Base-by-base conservation (phyloP, 2,888 invertebrate species). In the Leptopilina drosophilae region DNA sequence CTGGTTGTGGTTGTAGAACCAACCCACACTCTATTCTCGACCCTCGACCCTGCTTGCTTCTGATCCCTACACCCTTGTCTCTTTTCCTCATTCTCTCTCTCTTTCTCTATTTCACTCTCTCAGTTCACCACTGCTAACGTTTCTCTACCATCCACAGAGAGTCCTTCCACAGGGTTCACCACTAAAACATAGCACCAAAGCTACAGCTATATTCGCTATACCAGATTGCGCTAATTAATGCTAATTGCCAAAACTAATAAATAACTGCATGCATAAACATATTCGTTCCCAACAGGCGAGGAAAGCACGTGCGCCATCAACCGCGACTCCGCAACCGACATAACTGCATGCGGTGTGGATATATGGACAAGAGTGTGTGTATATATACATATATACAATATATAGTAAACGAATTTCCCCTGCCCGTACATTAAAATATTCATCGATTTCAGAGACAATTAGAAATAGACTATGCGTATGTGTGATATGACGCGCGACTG, bases 161-260 rank as follows among this genome's bases (percentile, higher is more conserved):
- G 8, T 46, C 64, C 65, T 78, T 77, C 79, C 79, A 67, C 81
- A 80, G 59, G 78, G 82, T 80, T 81, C 80, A 81, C 81, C 85
- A 65, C 86, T 86, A 82, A 88, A 87, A 87, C 86, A 87, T 84
- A 82, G 85, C 83, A 79, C 77, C 53, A 56, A 78, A n/a, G 42
- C 53, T 62, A 79, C 69, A 64, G 76, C 49, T 76, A 81, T 83
- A 82, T 82, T 82, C 84, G 77, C 80, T 64, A 69, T 82, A 82
- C 85, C 89, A 90, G 89, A 90, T 90, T 90, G 87, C 86, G 86
- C 87, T 90, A 90, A 90, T 90, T 90, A 90, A 90, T 90, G 90
- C 88, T 90, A 90, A 90, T 90, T 90, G 87, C 88, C 87, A 84
- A 87, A 77, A 87, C 88, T 90, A 89, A 89, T 90, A 90, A 90